Conservation (phyloP, 2,888 invertebrate genomes). For the Mamestra brassicae region DNA sequence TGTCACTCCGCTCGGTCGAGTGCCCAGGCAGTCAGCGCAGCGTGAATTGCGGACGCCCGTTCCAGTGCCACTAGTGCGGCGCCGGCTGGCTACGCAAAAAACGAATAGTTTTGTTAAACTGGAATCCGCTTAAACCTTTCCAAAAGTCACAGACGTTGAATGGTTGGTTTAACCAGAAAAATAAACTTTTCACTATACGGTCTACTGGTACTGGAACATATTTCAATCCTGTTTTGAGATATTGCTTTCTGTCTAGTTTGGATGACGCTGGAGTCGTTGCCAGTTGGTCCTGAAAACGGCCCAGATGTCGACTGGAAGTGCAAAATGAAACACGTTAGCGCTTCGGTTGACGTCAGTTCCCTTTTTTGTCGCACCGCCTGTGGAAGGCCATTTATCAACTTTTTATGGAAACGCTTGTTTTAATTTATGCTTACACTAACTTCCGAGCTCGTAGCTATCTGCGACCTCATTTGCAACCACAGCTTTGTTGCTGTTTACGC, state of each 20-base stretch:
- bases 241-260: conserved; percentile 55
- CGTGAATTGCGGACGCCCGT: conserved; percentile 79
- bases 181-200: conserved; percentile 31
- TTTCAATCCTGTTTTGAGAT: conserved; percentile 48
- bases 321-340: conserved; percentile 89
- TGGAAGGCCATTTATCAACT: conserved; percentile 89
- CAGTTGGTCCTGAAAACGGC: conserved; percentile 79
- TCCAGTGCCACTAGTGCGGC: conserved; percentile 65
- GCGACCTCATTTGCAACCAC: conserved; percentile 86
- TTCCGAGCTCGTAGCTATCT: conserved; percentile 85
- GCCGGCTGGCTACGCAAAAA: conserved; percentile 68
- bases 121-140: conserved; percentile 53
- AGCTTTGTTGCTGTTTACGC: conserved; percentile 82
- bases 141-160: conserved; percentile 47
- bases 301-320: conserved; percentile 86
- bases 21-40: conserved; percentile 73
- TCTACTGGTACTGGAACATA: conserved; percentile 14
- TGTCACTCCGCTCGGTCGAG: conserved; percentile 73
- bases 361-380: conserved; percentile 87
- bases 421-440: conserved; percentile 90
- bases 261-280: conserved; percentile 68
- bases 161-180: conserved; percentile 45
- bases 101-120: conserved; percentile 54
- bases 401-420: conserved; percentile 89
- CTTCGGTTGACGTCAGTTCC: conserved; percentile 85